Conservation (phyloP, 1,140 invertebrate genomes). For the Antheraea pernyi region DNA sequence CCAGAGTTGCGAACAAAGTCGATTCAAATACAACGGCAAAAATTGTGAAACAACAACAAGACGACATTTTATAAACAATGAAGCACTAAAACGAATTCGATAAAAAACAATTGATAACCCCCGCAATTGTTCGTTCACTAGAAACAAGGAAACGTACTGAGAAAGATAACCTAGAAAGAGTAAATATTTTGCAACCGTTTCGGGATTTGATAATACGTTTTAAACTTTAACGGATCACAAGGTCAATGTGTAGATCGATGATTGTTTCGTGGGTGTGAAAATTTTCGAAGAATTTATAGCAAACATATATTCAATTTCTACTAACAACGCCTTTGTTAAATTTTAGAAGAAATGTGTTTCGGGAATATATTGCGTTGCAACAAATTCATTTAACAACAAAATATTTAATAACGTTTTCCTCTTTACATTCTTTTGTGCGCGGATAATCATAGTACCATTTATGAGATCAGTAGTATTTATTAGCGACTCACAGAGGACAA, state of each 20-base stretch:
- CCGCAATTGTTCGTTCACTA: constrained; percentile 3
- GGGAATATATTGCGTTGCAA: no score
- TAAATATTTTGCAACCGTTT: constrained; percentile 2
- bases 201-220: constrained; percentile 1
- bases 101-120: constrained; percentile 21
- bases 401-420: no score
- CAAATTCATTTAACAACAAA: no score
- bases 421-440: no score
- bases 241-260: neutral
- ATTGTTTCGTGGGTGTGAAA: neutral
- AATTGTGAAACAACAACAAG: constrained; percentile 37
- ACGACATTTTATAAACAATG: constrained; percentile 12
- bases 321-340: no score
- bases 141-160: constrained; percentile 1
- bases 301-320: neutral
- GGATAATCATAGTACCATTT: no score
- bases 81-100: constrained; percentile 9
- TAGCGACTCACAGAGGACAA: no score
- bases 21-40: constrained; percentile 36
- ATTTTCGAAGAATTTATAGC: neutral
- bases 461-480: no score
- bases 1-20: neutral
- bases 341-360: no score
- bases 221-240: neutral
- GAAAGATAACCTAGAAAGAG: constrained; percentile 35